Evolutionary conservation across 2,113 vertebrate genomes (phyloP).

Genomic region (Orientallactaga bullata): DNA sequence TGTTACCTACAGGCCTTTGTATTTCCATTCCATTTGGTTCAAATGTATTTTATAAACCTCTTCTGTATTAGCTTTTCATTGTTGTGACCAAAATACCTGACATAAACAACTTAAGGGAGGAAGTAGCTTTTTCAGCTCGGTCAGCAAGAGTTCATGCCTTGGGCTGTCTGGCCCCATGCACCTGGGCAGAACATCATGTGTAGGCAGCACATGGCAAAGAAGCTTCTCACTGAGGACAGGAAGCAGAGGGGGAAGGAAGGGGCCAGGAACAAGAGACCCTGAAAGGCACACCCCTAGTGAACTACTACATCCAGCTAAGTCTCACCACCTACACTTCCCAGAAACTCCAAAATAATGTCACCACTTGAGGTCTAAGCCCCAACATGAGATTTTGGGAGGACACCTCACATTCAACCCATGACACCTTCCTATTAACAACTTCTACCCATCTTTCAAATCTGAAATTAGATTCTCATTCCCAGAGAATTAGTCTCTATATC

Average conservation of each 20-base stretch:
- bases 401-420: neutral
- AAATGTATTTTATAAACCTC: conserved; percentile 32
- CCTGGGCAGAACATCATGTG: neutral
- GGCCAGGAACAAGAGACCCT: neutral
- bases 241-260: neutral
- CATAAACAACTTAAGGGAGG: neutral
- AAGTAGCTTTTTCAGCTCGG: neutral
- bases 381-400: neutral
- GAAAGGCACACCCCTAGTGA: neutral
- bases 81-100: neutral
- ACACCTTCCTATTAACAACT: neutral
- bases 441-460: conserved; percentile 19
- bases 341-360: neutral
- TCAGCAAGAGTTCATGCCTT: no score
- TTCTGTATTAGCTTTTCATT: neutral
- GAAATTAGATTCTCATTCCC: neutral
- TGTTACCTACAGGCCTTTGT: neutral
- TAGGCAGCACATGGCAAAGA: neutral
- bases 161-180: neutral
- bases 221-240: no score
- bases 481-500: neutral
- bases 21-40: neutral
- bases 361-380: neutral
- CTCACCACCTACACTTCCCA: neutral
- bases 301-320: neutral